A percentile compares a stretch with the other conserved stretches of the same genome.
Conservation (phyloP, 2,888 invertebrate genomes). For the Hypselothyrea guttata region DNA sequence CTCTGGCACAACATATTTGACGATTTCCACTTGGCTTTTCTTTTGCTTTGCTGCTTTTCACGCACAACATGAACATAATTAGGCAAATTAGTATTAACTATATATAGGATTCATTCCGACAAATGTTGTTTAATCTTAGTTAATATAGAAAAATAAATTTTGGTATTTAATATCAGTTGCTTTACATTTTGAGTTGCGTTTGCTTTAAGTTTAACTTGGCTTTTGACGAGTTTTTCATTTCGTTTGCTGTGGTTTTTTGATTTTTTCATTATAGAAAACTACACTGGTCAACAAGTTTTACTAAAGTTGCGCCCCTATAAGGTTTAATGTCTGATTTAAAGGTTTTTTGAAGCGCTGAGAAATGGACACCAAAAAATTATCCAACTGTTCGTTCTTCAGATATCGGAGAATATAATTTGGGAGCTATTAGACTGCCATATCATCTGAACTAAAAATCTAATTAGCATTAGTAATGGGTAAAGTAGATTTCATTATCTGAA, state of each 20-base stretch:
- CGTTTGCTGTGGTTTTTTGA: slow-evolving; percentile 25
- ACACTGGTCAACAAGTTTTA: no score
- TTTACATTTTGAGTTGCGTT: slow-evolving; percentile 36
- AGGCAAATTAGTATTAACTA: slow-evolving; percentile 8
- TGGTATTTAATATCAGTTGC: slow-evolving; percentile 50
- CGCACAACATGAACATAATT: slow-evolving; percentile 57
- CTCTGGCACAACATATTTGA: slow-evolving; percentile 53
- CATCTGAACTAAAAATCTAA: no score
- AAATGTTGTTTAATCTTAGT: slow-evolving; percentile 8
- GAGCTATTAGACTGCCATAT: no score
- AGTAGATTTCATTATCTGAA: no score
- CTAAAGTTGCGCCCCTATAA: no score
- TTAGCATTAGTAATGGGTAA: no score
- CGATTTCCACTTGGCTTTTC: slow-evolving; percentile 28
- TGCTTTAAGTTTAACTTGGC: slow-evolving; percentile 60
- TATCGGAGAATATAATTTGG: no score
- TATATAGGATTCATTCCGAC: slow-evolving; percentile 32
- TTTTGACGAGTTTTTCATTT: slow-evolving; percentile 27
- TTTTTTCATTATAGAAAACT: no score
- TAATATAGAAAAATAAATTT: slow-evolving; percentile 55
- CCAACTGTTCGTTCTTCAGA: no score
- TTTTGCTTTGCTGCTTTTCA: slow-evolving; percentile 28
- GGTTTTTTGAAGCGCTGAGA: no score
- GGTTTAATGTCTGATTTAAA: no score
- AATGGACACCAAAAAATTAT: no score